Base-by-base conservation (phyloP, 2,888 invertebrate genomes). In the Therioaphis trifolii region DNA sequence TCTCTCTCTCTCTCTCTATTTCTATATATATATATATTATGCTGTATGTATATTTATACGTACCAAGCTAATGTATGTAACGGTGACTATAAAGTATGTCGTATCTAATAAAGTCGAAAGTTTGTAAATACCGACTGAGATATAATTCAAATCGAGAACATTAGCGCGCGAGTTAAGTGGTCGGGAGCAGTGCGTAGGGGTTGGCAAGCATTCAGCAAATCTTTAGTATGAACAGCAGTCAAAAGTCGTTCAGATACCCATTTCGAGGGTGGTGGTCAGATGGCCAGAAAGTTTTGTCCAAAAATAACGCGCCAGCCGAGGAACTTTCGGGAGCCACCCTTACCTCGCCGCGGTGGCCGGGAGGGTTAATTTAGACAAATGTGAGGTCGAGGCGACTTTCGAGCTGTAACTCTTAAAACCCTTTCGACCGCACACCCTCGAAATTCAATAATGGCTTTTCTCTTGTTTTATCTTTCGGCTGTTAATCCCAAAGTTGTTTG, bases 231-330 rank as follows among this genome's bases (percentile, higher is more conserved):
- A 49, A 61, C 71, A 72, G 72, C 82, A 74, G 82, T 74, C 74
- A 82, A 82, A 82, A 74, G 82, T 82, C 82, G 82, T 82, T 80
- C 82, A 63, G 82, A 82, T 74, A 82, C 18, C 72, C 82, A 74
- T 82, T 82, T 74, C 46, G 63, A 58, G 80, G 61, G 72, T 76
- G 61, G 72, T 49, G 61, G 71, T 55, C 69, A 55, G 79, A 55
- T 29, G 71, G 61, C 18, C 55, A 35, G 72, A 82, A 82, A 82
- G 82, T 82, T 82, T 82, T 35, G 82, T 82, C 66, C 82, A 82
- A 82, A 82, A 82, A 82, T 82, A 82, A 82, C 80, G 58, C 27
- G 14, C 55, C 55, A 55, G 29, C 71, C 55, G 80, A 4, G 27
- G 21, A 76, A 76, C 76, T 76, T 76, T 66, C 4, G 46, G 27